These are phyloP conservation scores for Argentina silus DNA, from an alignment of 2,797 vertebrate genomes.

Conservation along the genomic window DNA sequence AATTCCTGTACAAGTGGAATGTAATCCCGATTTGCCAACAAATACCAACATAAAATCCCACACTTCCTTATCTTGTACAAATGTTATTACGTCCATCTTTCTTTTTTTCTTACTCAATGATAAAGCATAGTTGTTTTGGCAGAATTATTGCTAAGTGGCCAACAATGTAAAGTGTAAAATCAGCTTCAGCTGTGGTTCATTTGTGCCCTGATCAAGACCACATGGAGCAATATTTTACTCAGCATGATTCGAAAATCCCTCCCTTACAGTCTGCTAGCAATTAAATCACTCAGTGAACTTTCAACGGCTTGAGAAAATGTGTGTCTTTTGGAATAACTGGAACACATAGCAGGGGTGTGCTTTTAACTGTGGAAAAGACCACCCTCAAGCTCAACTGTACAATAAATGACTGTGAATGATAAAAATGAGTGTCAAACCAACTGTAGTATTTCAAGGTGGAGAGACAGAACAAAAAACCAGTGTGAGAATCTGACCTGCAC, in stretches of 20 bases:
- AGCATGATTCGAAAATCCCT: slow-evolving; percentile 60
- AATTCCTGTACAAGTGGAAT: no score
- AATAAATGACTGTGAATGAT: slow-evolving; percentile 58
- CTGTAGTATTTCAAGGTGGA: slow-evolving; percentile 62
- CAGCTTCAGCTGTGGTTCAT: slow-evolving; percentile 15
- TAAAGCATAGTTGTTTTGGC: slow-evolving; percentile 7
- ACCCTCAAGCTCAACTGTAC: slow-evolving; percentile 58
- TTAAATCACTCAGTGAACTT: slow-evolving; percentile 67
- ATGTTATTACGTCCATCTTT: slow-evolving; percentile 41
- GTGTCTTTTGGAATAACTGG: slow-evolving; percentile 57
- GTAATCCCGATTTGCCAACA: no score
- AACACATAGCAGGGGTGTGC: slow-evolving; percentile 65
- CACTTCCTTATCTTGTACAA: slow-evolving; percentile 44
- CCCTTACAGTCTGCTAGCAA: slow-evolving; percentile 67
- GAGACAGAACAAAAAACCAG: slow-evolving; percentile 30
- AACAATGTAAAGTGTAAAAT: slow-evolving; percentile 9
- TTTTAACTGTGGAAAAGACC: slow-evolving; percentile 69
- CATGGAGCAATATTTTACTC: slow-evolving; percentile 22
- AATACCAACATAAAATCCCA: slow-evolving; percentile 38
- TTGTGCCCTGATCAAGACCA: slow-evolving; percentile 22
- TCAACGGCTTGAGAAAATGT: slow-evolving; percentile 70
- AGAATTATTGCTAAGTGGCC: neutral
- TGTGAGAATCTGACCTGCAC: slow-evolving; percentile 54
- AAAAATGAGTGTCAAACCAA: slow-evolving; percentile 58
- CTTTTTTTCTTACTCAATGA: slow-evolving; percentile 26